These are phyloP conservation scores for Drosophila varians DNA, from an alignment of 1,140 invertebrate species.

Conservation along the genomic window DNA sequence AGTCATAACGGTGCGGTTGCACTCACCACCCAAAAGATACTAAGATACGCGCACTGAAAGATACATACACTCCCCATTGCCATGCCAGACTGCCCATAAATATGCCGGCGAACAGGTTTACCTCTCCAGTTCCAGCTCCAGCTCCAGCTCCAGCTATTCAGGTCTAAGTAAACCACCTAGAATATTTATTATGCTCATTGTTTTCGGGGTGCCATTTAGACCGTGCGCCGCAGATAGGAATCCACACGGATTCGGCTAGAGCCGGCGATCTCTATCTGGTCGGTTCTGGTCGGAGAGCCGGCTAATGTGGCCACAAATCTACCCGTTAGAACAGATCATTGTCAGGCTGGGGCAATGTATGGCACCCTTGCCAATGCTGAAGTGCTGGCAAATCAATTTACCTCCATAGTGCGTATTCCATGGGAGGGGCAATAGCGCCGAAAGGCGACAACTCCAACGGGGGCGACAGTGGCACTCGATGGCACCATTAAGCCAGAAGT, in stretches of 20 bases:
- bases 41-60: constrained; percentile 13
- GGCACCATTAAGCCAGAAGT: constrained; percentile 29
- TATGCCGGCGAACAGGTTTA: constrained; percentile 64
- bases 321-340: constrained; percentile 25
- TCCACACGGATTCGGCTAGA: too few species aligned
- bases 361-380: constrained; percentile 19
- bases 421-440: constrained; percentile 38
- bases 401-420: constrained; percentile 12
- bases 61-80: constrained; percentile 2
- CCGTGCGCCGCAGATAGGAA: constrained; percentile 57
- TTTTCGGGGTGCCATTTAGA: constrained; percentile 73
- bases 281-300: constrained; percentile 43
- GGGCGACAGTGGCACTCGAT: neutral
- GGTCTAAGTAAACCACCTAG: constrained; percentile 16
- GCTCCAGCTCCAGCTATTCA: neutral
- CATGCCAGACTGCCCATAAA: constrained; percentile 57
- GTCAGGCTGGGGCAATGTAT: constrained; percentile 8
- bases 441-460: constrained; percentile 28
- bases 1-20: constrained; percentile 54
- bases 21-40: constrained; percentile 5
- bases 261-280: neutral
- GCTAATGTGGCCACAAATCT: constrained; percentile 42
- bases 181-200: constrained; percentile 70
- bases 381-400: constrained; percentile 35
- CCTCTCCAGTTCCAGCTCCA: neutral